phyloP scores from a whole-genome alignment of 2,113 vertebrate genomes.

The Indri indri region DNA sequence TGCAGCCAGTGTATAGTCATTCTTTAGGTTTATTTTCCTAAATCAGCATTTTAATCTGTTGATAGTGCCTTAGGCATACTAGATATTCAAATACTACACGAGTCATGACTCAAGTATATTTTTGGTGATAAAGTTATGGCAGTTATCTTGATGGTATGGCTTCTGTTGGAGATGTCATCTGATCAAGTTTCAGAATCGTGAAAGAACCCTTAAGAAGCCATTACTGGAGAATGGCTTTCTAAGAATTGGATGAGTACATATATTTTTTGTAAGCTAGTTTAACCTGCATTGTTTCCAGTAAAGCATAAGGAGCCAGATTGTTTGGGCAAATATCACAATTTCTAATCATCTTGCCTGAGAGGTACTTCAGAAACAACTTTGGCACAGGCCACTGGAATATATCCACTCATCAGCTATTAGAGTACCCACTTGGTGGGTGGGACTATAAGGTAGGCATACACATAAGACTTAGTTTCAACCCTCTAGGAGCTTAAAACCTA shows the following conservation, averaged over 20 bases:
- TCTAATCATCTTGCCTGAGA: constrained; percentile 30
- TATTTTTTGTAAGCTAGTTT: constrained; percentile 2
- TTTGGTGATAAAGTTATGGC: neutral
- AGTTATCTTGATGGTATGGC: neutral
- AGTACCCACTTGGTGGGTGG: neutral
- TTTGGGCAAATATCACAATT: neutral
- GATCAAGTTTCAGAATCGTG: neutral
- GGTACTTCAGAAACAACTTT: neutral
- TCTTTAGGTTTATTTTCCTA: neutral
- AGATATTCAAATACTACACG: neutral
- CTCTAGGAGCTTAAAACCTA: neutral
- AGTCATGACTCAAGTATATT: neutral
- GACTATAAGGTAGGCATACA: neutral
- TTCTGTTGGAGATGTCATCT: neutral
- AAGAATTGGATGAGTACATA: neutral
- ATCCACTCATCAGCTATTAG: neutral
- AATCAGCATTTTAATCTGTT: neutral
- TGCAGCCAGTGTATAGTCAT: neutral
- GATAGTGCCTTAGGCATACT: neutral
- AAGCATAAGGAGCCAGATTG: constrained; percentile 23
- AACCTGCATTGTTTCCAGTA: neutral
- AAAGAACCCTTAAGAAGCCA: constrained; percentile 13
- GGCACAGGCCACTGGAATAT: neutral
- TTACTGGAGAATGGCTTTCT: constrained; percentile 26
- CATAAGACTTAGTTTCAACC: neutral